Evolutionary conservation across 2,888 invertebrate genomes (phyloP), one percentile per base, ranked within the genome.

Genomic region (Drosophila affinis): DNA sequence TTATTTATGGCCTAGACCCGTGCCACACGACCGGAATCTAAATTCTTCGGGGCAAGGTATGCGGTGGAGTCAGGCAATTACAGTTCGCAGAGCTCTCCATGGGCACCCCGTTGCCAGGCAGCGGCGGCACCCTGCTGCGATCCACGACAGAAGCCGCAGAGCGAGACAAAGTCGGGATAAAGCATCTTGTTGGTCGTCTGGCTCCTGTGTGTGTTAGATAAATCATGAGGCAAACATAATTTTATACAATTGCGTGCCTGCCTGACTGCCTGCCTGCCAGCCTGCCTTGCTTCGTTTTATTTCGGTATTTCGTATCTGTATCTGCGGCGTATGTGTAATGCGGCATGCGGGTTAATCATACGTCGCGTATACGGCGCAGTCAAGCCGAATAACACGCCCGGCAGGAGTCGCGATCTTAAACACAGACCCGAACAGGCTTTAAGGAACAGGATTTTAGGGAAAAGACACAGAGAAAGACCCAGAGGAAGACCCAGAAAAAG

Each of bases 151-250:
- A 24, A 39, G 54, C 17, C 32, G 10, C 52, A 29, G n/a, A 18
- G 65, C 24, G 48, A 68, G 65, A 72, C 71, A 79, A 68, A 61
- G 67, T 57, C 74, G 76, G 78, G 14, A 85, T 83, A 80, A 62
- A 60, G 63, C 70, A 69, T 78, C 68, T 77, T 83, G 72, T 60
- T 54, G 63, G 49, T 24, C 5, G 24, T 44, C 44, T 12, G 58
- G 52, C 56, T 65, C 63, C 62, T 46, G 12, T 34, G 60, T 34
- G 60, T 65, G 75, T 59, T 65, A 77, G 78, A 87, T 82, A 87
- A 84, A 86, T 86, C 88, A 87, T 78, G 74, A 70, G 52, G 70
- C 76, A 76, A 77, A 72, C 70, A 85, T 87, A 73, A 87, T 87
- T 70, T 83, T 75, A 78, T 70, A 71, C 77, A 75, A 60, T 75